A percentile compares a stretch with the other conserved stretches of the same genome.
phyloP scores from a whole-genome alignment of 2,113 vertebrate species.

The Pleuronectes platessa region DNA sequence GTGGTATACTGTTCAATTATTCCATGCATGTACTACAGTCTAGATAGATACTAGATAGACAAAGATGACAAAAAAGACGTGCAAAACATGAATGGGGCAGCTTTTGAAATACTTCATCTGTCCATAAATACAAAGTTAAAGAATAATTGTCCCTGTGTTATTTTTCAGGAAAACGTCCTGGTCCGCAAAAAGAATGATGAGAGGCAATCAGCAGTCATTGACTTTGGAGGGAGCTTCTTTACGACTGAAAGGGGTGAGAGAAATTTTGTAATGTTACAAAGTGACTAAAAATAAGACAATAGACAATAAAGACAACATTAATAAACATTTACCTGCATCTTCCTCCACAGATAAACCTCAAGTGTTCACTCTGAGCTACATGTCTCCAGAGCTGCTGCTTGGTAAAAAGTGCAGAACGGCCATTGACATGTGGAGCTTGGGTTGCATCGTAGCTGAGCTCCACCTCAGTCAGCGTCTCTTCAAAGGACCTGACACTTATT shows the following conservation, averaged over 20 bases:
- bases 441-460: not conserved
- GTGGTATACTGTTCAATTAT: too few species aligned
- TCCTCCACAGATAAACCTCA: slow-evolving; percentile 11
- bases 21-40: too few species aligned
- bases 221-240: not conserved
- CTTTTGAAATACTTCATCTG: too few species aligned
- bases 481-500: not conserved
- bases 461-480: not conserved
- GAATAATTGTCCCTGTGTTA: not conserved
- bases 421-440: slow-evolving; percentile 84
- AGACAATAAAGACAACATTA: not conserved
- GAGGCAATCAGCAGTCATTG: not conserved
- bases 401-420: slow-evolving; percentile 87
- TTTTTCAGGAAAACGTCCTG: not conserved
- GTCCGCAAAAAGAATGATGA: not conserved
- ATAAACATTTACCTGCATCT: not conserved
- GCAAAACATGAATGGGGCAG: too few species aligned
- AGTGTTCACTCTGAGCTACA: slow-evolving; percentile 22
- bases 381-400: slow-evolving; percentile 84
- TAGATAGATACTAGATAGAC: too few species aligned
- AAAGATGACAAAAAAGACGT: too few species aligned
- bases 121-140: too few species aligned
- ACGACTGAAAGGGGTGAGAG: not conserved
- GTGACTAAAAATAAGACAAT: not conserved
- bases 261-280: not conserved